Base-by-base conservation (phyloP, 2,888 invertebrate species). In the Conomelus anceps region DNA sequence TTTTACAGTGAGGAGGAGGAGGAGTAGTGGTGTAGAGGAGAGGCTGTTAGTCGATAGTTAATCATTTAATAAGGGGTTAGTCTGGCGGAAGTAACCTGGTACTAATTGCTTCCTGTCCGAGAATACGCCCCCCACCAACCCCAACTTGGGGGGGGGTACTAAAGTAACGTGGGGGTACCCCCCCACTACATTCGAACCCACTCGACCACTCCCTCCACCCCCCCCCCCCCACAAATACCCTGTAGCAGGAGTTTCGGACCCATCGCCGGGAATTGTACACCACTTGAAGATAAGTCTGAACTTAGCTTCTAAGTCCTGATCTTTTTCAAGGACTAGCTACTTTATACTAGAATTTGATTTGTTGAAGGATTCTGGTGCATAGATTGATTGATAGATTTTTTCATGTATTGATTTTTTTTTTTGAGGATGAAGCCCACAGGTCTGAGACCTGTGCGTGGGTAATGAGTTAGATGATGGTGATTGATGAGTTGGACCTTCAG, bases 51-150 rank as follows among this genome's bases (percentile, higher is more conserved):
- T 29, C 29, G 86, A 86, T 86, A 86, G 26, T 86, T 86, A 86
- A 86, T 86, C 86, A 86, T 86, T 86, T 86, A 86, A 86, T 86
- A 86, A 86, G 86, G n/a, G 86, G 86, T 86, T 26, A 86, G 86
- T 86, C 86, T 11, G 26, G 86, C 86, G 86, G 86, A 86, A 86
- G 86, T 86, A 86, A 86, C 86, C 86, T 86, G 86, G 86, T 23
- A 86, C 86, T 86, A 86, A 86, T 86, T 86, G 86, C 86, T 86
- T 86, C 86, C 86, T 86, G 86, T 86, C 29, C 86, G 63, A 63
- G 63, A 63, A 63, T 63, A 11, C 34, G n/a, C 63, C 63, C 63
- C 63, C 17, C 34, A 17, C 63, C n/a, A 63, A 20, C 63, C 1
- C 63, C 63, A 63, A 63, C 63, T n/a, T n/a, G n/a, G 3, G 1